Evolutionary conservation across 2,113 vertebrate species (phyloP), one percentile per base, ranked within the genome.

Genomic region (Calyptomena viridis): DNA sequence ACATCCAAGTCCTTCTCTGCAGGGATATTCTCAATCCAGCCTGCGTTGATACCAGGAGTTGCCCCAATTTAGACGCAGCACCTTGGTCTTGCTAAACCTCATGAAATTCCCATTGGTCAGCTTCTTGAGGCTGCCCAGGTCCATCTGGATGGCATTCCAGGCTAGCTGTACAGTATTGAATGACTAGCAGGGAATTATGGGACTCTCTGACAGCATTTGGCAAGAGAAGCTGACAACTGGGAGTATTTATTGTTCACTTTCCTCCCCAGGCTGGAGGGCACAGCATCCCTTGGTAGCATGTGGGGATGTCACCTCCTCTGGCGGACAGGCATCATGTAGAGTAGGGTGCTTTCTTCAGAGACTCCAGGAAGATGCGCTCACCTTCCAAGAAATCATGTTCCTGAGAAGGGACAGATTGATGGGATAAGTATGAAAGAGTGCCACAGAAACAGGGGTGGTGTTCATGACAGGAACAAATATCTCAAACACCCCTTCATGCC

Each of bases 91-190:
- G 58, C 7, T 39, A 14, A 64, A 84, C 58, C 14, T 39, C 5
- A 1, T 23, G 23, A 2, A 1, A 4, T 39, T 55, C 27, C 22
- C 5, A 1, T 7, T 13, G 16, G 24, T 21, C 5, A 16, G 30
- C 52, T 49, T 7, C 35, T 76, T 0, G 0, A 58, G 25, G 31
- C 50, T 35, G 31, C 50, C 31, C 37, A 42, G 37, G 6, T 21
- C 17, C 25, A 6, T 76, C 14, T 59, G 16, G 24, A 42, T 44
- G 40, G 28, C 20, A 64, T 42, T 31, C 62, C 40, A 42, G 18
- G 31, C 20, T 10, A 64, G 28, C 13, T 64, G 28, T 31, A 50
- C 21, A 59, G 30, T 21, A 59, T 0, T 42, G 25, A 44, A 14
- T n/a, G 35, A 30, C 40, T 47, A 40, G 39, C 19, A 66, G 30